These are phyloP conservation scores for Cacoxenus indagator DNA, from an alignment of 2,888 invertebrate species.

Conservation along the genomic window DNA sequence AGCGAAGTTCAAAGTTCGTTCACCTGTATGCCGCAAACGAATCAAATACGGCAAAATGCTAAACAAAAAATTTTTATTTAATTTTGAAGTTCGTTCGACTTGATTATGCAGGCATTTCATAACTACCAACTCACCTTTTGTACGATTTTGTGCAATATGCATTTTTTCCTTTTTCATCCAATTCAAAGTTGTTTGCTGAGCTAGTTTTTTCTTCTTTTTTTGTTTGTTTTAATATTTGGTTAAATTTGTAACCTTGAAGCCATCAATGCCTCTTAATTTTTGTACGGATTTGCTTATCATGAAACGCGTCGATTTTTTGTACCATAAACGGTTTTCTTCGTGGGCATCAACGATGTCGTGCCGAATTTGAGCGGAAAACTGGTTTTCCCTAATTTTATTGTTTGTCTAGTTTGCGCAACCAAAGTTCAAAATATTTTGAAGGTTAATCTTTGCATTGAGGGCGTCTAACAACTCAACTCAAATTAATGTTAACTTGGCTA, in stretches of 20 bases:
- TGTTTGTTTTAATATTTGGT: not conserved
- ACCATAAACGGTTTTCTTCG: not conserved
- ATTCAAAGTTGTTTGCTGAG: no score
- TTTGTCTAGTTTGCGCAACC: no score
- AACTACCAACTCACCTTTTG: no score
- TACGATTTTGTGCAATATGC: not conserved
- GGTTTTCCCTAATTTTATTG: not conserved
- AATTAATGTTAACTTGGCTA: not conserved
- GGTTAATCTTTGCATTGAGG: conserved; percentile 52
- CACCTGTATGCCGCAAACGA: not conserved
- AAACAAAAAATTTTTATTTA: not conserved
- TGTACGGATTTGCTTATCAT: not conserved
- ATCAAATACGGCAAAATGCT: not conserved
- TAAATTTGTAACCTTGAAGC: not conserved
- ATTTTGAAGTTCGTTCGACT: not conserved
- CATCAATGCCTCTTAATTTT: not conserved
- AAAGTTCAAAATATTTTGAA: conserved; percentile 33
- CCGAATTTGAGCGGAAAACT: not conserved
- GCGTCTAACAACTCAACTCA: conserved; percentile 34
- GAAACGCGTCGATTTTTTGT: not conserved
- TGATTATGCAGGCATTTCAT: not conserved
- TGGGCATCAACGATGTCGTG: not conserved
- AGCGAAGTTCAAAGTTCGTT: not conserved
- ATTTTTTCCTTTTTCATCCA: no score
- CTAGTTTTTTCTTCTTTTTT: not conserved